Percentiles rank a stretch among this genome's conserved stretches.
Evolutionary conservation across 2,113 vertebrate species (phyloP).

Genomic region (Todiramphus saurophagus): DNA sequence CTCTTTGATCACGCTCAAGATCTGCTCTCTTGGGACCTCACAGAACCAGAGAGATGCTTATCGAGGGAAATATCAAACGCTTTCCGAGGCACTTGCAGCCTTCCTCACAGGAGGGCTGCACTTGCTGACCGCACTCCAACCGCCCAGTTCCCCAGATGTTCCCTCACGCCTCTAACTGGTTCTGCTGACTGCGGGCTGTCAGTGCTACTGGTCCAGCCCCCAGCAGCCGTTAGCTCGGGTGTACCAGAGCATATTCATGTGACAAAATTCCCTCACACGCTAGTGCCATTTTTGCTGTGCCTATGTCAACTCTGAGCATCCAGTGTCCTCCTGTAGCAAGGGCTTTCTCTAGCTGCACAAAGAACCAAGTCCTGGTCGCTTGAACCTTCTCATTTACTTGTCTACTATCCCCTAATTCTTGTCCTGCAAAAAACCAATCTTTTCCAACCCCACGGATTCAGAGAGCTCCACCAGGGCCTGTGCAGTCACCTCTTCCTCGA

Average conservation of each 20-base stretch:
- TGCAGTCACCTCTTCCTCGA: background rate
- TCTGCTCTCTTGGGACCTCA: background rate
- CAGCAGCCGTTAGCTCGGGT: background rate
- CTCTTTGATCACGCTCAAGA: background rate
- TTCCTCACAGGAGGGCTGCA: background rate
- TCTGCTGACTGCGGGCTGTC: background rate
- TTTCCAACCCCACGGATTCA: background rate
- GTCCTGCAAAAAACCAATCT: background rate
- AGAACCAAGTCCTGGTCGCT: background rate
- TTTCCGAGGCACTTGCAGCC: background rate
- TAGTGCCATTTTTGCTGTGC: background rate
- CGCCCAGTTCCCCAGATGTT: background rate
- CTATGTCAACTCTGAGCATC: background rate
- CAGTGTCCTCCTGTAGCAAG: background rate
- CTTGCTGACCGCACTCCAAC: background rate
- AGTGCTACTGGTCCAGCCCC: background rate
- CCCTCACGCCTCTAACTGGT: background rate
- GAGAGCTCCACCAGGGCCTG: background rate
- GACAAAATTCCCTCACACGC: background rate
- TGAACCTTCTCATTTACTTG: background rate
- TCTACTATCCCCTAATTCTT: background rate
- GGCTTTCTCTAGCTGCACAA: background rate
- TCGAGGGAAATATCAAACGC: background rate
- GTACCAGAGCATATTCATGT: background rate
- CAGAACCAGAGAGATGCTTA: background rate